Conservation (phyloP, 2,113 vertebrate genomes). For the Brachypteracias leptosomus region DNA sequence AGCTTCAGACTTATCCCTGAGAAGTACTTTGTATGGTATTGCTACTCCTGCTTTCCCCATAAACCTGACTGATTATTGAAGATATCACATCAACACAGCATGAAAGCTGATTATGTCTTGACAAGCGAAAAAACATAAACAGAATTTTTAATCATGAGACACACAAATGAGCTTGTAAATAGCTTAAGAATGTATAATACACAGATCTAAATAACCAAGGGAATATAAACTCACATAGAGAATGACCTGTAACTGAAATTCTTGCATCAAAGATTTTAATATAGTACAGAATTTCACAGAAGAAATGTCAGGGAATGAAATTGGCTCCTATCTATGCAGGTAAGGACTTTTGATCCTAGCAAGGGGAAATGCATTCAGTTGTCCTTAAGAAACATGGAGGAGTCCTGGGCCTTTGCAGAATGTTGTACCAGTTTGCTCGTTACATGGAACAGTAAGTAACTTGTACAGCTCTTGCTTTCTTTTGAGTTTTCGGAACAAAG, state of each 20-base stretch:
- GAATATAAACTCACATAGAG: not conserved
- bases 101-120: slow-evolving; percentile 49
- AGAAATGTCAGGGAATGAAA: not conserved
- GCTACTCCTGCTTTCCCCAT: slow-evolving; percentile 11
- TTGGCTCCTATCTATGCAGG: not conserved
- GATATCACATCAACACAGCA: slow-evolving; percentile 8
- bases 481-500: slow-evolving; percentile 39
- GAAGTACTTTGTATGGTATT: slow-evolving; percentile 8
- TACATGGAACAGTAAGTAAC: not conserved
- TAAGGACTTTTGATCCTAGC: not conserved
- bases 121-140: slow-evolving; percentile 46
- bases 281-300: not conserved
- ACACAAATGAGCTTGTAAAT: slow-evolving; percentile 30
- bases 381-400: not conserved
- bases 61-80: slow-evolving; percentile 45
- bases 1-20: slow-evolving; percentile 1
- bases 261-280: not conserved
- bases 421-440: not conserved
- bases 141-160: slow-evolving; percentile 50
- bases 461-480: not conserved
- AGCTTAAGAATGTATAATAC: not conserved
- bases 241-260: not conserved
- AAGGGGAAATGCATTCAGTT: not conserved
- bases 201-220: not conserved
- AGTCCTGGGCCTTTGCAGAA: not conserved